Evolutionary conservation across 2,797 vertebrate genomes (phyloP), one percentile per base, ranked within the genome.

Genomic region (Etheostoma perlongum): DNA sequence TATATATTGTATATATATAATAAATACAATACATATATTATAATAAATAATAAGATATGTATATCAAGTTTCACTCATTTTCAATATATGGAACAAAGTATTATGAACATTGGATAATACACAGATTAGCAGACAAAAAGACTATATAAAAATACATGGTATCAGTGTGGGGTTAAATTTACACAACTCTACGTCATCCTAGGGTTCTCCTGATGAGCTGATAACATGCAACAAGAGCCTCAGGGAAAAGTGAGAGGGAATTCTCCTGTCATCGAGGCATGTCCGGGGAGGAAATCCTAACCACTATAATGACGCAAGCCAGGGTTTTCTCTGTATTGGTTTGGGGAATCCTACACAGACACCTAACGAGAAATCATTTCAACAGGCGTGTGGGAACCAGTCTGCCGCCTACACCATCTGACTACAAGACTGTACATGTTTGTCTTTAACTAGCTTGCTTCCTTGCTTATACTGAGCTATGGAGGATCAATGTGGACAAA

Each of bases 361-460:
- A 1, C 65, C 30, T 23, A 65, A 30, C 0, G 40, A 30, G 3
- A 1, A 47, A 52, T 33, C 8, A 30, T 9, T 12, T 54, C 25
- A 19, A 2, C 19, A 59, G 7, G 18, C 3, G 0, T 18, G 23
- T 15, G 5, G 1, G 3, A 6, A 63, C 23, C 12, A 10, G 47
- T 6, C 16, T 2, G 14, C 6, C 2, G 0, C 27, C 36, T 2
- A 68, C 36, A 4, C 36, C 2, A 2, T 14, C 18, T 30, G 4
- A 0, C 10, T 11, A 40, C 36, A 4, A 4, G 0, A 2, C 12
- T 1, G 2, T 0, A 0, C n/a, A 12, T 10, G 25, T 23, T 49
- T 9, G 16, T 23, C 14, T 30, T n/a, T 36, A 12, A 5, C 16
- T 21, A 6, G 5, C 52, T 6, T 2, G 1, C 5, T 47, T 2